Evolutionary conservation across 2,113 vertebrate species (phyloP), one percentile per base, ranked within the genome.

Genomic region (Laterallus jamaicensis): DNA sequence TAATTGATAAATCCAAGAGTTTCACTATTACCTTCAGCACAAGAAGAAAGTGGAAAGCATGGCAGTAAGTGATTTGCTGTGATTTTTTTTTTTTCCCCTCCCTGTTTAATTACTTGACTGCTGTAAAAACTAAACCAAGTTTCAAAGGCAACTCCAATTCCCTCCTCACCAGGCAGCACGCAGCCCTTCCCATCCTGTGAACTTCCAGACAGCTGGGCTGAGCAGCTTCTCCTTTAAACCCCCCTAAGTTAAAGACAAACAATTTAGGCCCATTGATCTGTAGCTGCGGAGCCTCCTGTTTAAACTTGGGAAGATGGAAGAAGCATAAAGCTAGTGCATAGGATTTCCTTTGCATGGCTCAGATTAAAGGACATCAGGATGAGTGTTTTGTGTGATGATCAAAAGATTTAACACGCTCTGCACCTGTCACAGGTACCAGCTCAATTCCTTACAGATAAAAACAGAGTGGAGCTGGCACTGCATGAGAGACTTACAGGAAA

Each of bases 211-310:
- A 97, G 88, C 92, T 95, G 96, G 86, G 93, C 91, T 88, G 88
- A 96, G 78, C 94, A 93, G 75, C 94, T 97, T 97, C 19, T 66
- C 89, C 86, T 96, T 96, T 95, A 96, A 93, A 94, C 60, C 90
- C 94, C 73, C 87, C 90, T 75, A 55, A 96, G 88, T 82, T 96
- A 96, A 97, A 96, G 77, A 97, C 91, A 97, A 96, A 97, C 95
- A 96, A 96, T 97, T 97, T 96, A 93, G 93, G 90, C 18, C 32
- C 92, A 97, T 97, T 97, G 97, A 97, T 97, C 97, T 95, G 88
- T 49, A 90, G 89, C 79, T 90, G 82, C 39, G 85, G 70, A 94
- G 77, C 84, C 91, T 97, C 88, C 95, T 96, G 93, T 94, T 97
- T 76, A 95, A 96, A 91, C 94, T 71, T 5, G 0, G 85, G 85